Base-by-base conservation (phyloP, 2,888 invertebrate species). In the Choreutis nemorana region DNA sequence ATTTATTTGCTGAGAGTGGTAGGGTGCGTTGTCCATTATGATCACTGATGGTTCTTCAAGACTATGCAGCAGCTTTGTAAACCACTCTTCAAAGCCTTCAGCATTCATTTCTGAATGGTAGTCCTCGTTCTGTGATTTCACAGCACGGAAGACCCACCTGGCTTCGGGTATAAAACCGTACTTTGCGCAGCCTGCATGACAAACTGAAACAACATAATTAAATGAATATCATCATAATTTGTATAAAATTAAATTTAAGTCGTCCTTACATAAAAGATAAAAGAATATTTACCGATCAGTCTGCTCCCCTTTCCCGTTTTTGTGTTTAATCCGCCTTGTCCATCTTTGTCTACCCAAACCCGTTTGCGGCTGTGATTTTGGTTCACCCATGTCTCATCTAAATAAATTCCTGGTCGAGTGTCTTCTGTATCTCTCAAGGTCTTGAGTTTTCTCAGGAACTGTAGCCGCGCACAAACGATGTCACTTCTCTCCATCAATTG, bases 101-200 rank as follows among this genome's bases (percentile, higher is more conserved):
- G 31, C 32, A 23, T 28, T 30, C 32, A 35, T 35, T 33, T 35
- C 28, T 7, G 32, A 28, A n/a, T 32, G 27, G 28, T 35, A 31
- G 31, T 36, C 33, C 14, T 21, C 36, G 16, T 28, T 28, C 11
- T 28, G 4, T 4, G 30, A 30, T 30, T 30, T 33, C 23, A 33
- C 33, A 13, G 33, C 33, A 18, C 22, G 8, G 11, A 27, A 18
- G 4, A 27, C 20, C 11, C 8, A 32, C 27, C 32, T 29, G 6
- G 30, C 34, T 18, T 30, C 23, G 24, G 32, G 28, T 23, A 36
- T 10, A 14, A 36, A 32, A 14, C 34, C 34, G 13, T 14, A 24
- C 23, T 34, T 34, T 4, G 22, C 28, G 14, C 8, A 33, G 28
- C 34, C 33, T 7, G 32, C 28, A 20, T 34, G 34, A 26, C 35